Evolutionary conservation across 2,113 vertebrate species (phyloP).

Genomic region (Scalopus aquaticus): DNA sequence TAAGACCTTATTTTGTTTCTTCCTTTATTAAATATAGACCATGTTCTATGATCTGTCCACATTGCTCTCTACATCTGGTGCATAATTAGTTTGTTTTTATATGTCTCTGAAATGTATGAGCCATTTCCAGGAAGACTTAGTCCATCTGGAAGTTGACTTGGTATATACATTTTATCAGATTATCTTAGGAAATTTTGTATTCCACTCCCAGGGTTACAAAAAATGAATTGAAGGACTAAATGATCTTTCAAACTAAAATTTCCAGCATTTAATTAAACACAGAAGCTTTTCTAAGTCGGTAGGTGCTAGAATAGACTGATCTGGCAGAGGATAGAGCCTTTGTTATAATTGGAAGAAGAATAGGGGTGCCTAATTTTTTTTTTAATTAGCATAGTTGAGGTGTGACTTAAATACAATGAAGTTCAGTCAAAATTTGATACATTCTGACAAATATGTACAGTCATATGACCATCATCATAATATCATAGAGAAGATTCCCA

Average conservation of each 20-base stretch:
- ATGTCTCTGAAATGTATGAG: constrained; percentile 26
- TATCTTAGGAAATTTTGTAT: constrained; percentile 35
- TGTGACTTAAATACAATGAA: background rate
- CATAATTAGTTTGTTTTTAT: constrained; percentile 26
- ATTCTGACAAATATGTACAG: background rate
- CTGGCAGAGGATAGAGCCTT: background rate
- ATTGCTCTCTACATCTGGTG: background rate
- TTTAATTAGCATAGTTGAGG: background rate
- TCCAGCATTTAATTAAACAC: constrained; percentile 12
- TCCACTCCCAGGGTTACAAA: constrained; percentile 10
- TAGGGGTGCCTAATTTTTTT: background rate
- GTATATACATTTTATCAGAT: constrained; percentile 37
- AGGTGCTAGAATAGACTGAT: background rate
- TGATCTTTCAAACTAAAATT: constrained; percentile 33
- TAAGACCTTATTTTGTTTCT: background rate
- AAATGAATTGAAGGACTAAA: constrained; percentile 34
- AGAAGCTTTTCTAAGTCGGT: constrained; percentile 11
- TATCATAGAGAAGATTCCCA: background rate
- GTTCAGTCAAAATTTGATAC: background rate
- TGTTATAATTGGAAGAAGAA: constrained; percentile 3
- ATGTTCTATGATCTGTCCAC: background rate
- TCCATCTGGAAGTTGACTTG: constrained; percentile 31
- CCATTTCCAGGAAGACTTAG: constrained; percentile 23
- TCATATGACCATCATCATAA: background rate
- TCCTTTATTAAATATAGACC: background rate